phyloP scores from a whole-genome alignment of 2,888 invertebrate species.

The Neoaliturus tenellus region DNA sequence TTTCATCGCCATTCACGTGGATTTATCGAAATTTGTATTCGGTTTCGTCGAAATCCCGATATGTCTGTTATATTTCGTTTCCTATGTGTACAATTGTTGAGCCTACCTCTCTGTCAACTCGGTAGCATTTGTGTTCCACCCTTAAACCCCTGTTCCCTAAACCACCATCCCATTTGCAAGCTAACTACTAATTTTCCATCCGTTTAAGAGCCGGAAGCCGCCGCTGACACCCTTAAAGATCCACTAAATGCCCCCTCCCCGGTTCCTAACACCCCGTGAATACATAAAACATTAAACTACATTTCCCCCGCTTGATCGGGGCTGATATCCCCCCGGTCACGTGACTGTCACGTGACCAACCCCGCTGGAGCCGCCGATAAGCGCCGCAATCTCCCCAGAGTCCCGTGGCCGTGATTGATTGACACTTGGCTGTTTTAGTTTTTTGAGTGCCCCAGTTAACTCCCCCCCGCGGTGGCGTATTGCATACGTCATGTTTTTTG shows the following conservation, averaged over 20 bases:
- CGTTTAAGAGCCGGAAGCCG: constrained; percentile 27
- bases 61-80: too few relatives aligned
- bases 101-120: too few relatives aligned
- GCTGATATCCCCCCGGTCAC: constrained; percentile 24
- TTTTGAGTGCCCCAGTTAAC: constrained; percentile 48
- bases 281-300: constrained; percentile 58
- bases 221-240: constrained; percentile 47
- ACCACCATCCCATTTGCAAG: background rate
- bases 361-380: constrained; percentile 38
- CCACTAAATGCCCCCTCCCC: constrained; percentile 49
- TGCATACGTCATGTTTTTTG: constrained; percentile 38
- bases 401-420: constrained; percentile 56
- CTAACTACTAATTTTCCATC: constrained; percentile 34
- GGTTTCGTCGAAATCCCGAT: too few relatives aligned
- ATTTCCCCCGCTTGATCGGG: constrained; percentile 20
- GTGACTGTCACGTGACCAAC: constrained; percentile 6
- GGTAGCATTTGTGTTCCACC: too few relatives aligned
- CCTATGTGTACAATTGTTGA: too few relatives aligned
- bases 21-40: too few relatives aligned
- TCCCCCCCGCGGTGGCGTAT: background rate
- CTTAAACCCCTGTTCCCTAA: too few relatives aligned
- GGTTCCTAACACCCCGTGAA: constrained; percentile 38
- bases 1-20: too few relatives aligned
- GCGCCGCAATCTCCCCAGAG: background rate
- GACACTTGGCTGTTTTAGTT: constrained; percentile 52